Evolutionary conservation across 2,888 invertebrate genomes (phyloP), one percentile per base, ranked within the genome.

Genomic region (Platycheirus albimanus): DNA sequence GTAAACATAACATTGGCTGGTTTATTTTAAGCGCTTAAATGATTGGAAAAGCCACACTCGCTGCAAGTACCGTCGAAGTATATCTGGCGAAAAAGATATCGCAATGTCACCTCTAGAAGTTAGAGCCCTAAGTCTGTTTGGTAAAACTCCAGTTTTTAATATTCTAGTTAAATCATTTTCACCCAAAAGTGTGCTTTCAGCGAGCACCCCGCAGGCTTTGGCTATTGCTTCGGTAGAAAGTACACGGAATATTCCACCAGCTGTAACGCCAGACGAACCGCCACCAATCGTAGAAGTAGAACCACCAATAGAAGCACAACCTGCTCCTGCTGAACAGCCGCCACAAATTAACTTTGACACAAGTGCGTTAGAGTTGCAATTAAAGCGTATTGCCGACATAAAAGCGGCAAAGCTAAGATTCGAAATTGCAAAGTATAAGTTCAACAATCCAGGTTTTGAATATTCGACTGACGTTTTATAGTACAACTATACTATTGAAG

Each of bases 41-140:
- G 90, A 90, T 69, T 90, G 90, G 90, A 91, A 90, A 67, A 91
- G 91, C 81, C 90, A 90, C 10, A 91, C 90, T 0, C 89, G 91
- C 28, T 89, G 90, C 84, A 91, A 90, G 85, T 90, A 90, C 77
- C 88, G 90, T 85, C 89, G 90, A 28, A 90, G 90, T 67, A 76
- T 89, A 10, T 87, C 88, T 10, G 88, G 88, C n/a, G 90, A 90
- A 64, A 90, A 89, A 70, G 90, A 90, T 61, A 88, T 90, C 1
- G 87, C 88, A 1, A 87, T 90, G 87, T 88, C 90, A 1, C 86
- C 90, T 0, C 75, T 90, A 19, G 90, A 90, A 80, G 84, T 88
- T 15, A 87, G 88, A 0, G 90, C 90, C 0, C 85, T 90, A 0
- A 87, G 89, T 67, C 74, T 90, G 19, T 90, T 90, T 24, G 90